Base-by-base conservation (phyloP, 2,888 invertebrate genomes). In the Eristalis intricaria region DNA sequence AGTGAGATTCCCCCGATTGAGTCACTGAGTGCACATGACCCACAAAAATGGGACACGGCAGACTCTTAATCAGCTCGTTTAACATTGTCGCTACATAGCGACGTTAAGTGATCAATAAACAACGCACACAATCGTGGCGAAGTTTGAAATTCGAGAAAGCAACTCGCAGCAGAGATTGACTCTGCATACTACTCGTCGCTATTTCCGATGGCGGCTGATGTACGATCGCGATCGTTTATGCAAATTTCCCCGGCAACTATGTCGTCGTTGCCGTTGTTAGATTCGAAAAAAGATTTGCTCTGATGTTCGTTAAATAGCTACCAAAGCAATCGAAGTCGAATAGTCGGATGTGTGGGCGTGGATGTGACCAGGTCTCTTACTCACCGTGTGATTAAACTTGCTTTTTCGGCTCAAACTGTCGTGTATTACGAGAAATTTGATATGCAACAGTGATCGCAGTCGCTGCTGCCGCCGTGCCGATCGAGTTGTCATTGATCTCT, bases 401-500 rank as follows among this genome's bases (percentile, higher is more conserved):
- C 66, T 22, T n/a, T 63, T 60, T 69, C 56, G 68, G 32, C 70
- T 76, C 65, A 68, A 82, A 74, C 58, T 74, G n/a, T 32, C 60
- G 35, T 58, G 68, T 56, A 63, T 32, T 78, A 74, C 61, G 76
- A 63, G 71, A 76, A 78, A 79, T 68, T 83, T 63, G 83, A 84
- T 74, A 87, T 84, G 75, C 87, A 76, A 60, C 78, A 68, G 65
- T 75, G 82, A 82, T 78, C 71, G 64, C 50, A 82, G 77, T 78
- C 71, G 64, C 60, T 64, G 38, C 35, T 63, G 19, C 43, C 43
- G 19, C 43, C 43, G 43, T 43, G 43, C 26, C 26, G 76, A 87
- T 84, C 80, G 76, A 74, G 76, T 84, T 87, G 87, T 75, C 87
- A 84, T 87, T 87, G 78, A 86, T 86, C 82, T 50, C 50, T 19